phyloP scores from a whole-genome alignment of 2,797 vertebrate species.

The Lepilemur septentrionalis region DNA sequence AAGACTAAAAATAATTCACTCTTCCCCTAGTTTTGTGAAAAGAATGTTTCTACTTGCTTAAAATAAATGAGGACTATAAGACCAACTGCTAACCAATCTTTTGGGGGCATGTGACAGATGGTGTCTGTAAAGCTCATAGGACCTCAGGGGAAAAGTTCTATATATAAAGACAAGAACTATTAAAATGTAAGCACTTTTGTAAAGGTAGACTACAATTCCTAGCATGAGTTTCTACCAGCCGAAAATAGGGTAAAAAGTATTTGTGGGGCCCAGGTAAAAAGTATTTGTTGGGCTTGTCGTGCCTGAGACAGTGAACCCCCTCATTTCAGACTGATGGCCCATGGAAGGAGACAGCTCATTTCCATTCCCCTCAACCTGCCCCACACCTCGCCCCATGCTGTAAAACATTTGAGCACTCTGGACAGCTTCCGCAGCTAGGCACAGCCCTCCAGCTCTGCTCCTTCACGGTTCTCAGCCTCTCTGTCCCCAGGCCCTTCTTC shows the following conservation, averaged over 20 bases:
- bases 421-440: not conserved
- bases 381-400: not conserved
- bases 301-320: not conserved
- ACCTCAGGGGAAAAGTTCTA: not conserved
- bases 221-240: conserved; percentile 16
- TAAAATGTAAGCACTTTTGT: conserved; percentile 31
- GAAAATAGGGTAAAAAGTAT: conserved; percentile 21
- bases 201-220: conserved; percentile 25
- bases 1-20: conserved; percentile 57
- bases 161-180: conserved; percentile 48
- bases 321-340: not conserved
- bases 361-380: not conserved
- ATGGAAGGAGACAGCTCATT: not conserved
- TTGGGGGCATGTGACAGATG: conserved; percentile 17
- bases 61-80: conserved; percentile 61
- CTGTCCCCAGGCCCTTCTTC: not conserved
- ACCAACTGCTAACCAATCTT: conserved; percentile 4
- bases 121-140: not conserved
- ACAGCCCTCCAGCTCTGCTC: not conserved
- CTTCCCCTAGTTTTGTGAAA: conserved; percentile 52
- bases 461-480: not conserved
- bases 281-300: not conserved
- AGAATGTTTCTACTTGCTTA: conserved; percentile 67
- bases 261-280: not conserved
- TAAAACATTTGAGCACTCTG: conserved; percentile 34